These are phyloP conservation scores for Tryphoninae sp. DNA, from an alignment of 2,888 invertebrate genomes.

Conservation along the genomic window DNA sequence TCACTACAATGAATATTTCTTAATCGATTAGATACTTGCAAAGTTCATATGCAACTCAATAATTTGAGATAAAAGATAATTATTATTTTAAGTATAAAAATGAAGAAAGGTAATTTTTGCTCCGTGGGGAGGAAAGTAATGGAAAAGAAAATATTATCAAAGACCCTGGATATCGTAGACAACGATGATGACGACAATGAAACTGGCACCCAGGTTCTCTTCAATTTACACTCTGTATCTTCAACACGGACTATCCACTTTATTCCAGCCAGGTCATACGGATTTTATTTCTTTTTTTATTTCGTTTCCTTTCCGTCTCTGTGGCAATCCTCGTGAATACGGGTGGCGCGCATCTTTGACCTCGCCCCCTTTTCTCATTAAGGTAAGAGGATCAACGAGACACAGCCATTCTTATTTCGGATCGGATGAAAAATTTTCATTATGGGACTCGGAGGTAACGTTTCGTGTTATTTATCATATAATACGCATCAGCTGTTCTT, in stretches of 20 bases:
- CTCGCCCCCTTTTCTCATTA: conserved; percentile 64
- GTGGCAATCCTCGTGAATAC: conserved; percentile 29
- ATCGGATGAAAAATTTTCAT: conserved; percentile 39
- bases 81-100: too few relatives aligned
- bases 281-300: conserved; percentile 41
- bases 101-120: too few relatives aligned
- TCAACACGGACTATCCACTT: conserved; percentile 47
- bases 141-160: neutral
- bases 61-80: too few relatives aligned
- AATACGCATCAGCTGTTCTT: neutral
- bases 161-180: conserved; percentile 1
- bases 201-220: neutral
- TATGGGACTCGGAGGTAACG: neutral
- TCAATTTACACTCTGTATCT: conserved; percentile 24
- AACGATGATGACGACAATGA: neutral
- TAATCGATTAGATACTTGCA: too few relatives aligned
- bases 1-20: too few relatives aligned
- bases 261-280: conserved; percentile 45
- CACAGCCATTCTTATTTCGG: conserved; percentile 27
- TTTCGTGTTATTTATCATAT: neutral
- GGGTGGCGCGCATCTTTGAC: conserved; percentile 47
- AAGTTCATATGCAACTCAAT: too few relatives aligned
- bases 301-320: conserved; percentile 28
- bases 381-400: conserved; percentile 56
- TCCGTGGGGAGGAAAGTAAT: neutral